Evolutionary conservation across 1,140 invertebrate species (phyloP).

Genomic region (Uloborus diversus): DNA sequence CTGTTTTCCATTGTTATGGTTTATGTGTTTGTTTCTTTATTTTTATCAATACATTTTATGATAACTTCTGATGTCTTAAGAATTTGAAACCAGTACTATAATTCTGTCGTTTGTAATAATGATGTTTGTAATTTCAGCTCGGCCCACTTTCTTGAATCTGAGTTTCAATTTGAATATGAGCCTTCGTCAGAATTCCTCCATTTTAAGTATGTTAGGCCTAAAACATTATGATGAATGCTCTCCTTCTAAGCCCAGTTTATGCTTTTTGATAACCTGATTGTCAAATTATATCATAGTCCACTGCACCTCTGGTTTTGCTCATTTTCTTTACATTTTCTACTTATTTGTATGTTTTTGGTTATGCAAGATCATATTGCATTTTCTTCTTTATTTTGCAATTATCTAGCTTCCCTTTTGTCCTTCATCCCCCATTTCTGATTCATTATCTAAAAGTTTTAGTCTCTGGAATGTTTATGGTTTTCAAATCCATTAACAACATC

Average conservation of each 20-base stretch:
- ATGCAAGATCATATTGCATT: too few species aligned
- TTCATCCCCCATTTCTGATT: neutral
- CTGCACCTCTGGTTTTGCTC: slow-evolving; percentile 8
- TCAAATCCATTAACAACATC: neutral
- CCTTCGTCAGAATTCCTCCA: slow-evolving; percentile 79
- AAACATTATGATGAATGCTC: slow-evolving; percentile 43
- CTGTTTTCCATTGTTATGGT: too few species aligned
- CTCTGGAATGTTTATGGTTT: too few species aligned
- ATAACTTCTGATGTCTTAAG: too few species aligned
- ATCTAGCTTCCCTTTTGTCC: neutral
- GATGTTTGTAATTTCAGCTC: slow-evolving; percentile 79
- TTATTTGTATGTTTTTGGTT: neutral
- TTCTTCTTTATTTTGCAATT: neutral
- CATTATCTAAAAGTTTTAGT: neutral
- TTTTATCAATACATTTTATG: too few species aligned
- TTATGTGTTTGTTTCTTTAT: too few species aligned
- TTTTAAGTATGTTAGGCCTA: slow-evolving; percentile 59
- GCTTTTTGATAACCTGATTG: too few species aligned
- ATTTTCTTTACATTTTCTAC: neutral
- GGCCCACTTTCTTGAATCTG: slow-evolving; percentile 95
- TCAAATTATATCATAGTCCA: too few species aligned
- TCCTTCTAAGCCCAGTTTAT: slow-evolving; percentile 23
- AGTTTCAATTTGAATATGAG: slow-evolving; percentile 91
- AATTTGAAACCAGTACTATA: too few species aligned
- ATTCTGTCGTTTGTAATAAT: neutral